Evolutionary conservation across 2,797 vertebrate genomes (phyloP), one percentile per base, ranked within the genome.

Genomic region (Sebastes oblongus): DNA sequence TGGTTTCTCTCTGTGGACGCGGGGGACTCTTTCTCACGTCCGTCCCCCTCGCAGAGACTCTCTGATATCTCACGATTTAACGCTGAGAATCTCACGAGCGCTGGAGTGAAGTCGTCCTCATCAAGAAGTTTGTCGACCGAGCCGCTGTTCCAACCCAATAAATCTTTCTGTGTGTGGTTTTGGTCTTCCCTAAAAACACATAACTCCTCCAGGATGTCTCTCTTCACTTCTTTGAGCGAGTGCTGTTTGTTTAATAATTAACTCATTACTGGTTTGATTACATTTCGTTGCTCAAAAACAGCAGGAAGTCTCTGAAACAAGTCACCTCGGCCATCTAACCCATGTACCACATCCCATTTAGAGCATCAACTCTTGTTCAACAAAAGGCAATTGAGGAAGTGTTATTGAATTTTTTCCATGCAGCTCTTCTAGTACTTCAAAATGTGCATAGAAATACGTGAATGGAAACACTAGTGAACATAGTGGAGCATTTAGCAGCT

Each of bases 1-100:
- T 92, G 90, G 87, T 89, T 89, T 90, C 84, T 87, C 52, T 83
- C 65, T 87, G 82, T 81, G 86, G 84, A 87, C 42, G 71, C 50
- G 13, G 72, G 36, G 36, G 72, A 68, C 74, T 71, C 34, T 66
- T 88, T 92, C 89, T 93, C 91, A 92, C 84, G 70, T 92, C 84
- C 58, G 29, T 80, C 89, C 84, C 80, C 80, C 39, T 36, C 4
- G 79, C 70, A 52, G 73, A 89, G 80, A 18, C 65, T 72, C 72
- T 81, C 71, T 36, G 77, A 30, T 80, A 66, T 86, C 75, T 84
- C 79, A 36, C n/a, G 61, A 14, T 78, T 88, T 13, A 52, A 72
- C 70, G 91, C 86, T 77, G 87, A 88, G 86, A 90, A 46, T 18
- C 14, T 46, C 39, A 46, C 39, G 39, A 46, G 39, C 39, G 39